Evolutionary conservation across 2,888 invertebrate genomes (phyloP), one percentile per base, ranked within the genome.

Genomic region (Alentia gelatinosa): DNA sequence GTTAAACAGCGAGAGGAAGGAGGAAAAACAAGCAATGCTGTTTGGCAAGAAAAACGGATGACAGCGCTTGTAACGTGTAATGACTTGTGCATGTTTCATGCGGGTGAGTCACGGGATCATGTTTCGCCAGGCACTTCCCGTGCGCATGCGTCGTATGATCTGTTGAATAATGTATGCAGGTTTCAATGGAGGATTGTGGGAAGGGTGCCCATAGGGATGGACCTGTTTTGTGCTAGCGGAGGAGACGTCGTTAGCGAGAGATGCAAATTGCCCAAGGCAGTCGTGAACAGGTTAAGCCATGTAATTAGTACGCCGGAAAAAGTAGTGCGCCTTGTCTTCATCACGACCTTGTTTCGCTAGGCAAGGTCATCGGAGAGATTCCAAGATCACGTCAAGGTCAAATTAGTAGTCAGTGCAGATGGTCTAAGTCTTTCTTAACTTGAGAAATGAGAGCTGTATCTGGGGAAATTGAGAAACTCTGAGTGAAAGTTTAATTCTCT

Each of bases 291-390:
- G 79, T 79, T 39, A 79, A 79, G 79, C 33, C 23, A 39, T 39
- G 79, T 39, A 79, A 79, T 79, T 79, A 79, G 79, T 79, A 26
- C 79, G 35, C 79, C 37, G 19, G 37, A 79, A 79, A 79, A 79
- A 79, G 79, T 79, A 79, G 79, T 39, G 79, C 68, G 68, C 39
- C 79, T 9, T 26, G 15, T 63, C n/a, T 26, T 63, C 23, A n/a
- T 26, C 19, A 5, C 19, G 39, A 79, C 79, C 79, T 35, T 19
- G 39, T 79, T 35, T n/a, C 79, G 1, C 37, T 39, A 3, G 79
- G 3, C 79, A 79, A 35, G 79, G 79, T 39, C 79, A 79, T 1
- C 30, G 26, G 68, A 68, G 68, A 12, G 5, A 68, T 30, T 30
- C n/a, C n/a, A 19, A 26, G 68, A 30, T 68, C 68, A 68, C 30